phyloP scores from a whole-genome alignment of 2,113 vertebrate species.

The Limanda limanda region DNA sequence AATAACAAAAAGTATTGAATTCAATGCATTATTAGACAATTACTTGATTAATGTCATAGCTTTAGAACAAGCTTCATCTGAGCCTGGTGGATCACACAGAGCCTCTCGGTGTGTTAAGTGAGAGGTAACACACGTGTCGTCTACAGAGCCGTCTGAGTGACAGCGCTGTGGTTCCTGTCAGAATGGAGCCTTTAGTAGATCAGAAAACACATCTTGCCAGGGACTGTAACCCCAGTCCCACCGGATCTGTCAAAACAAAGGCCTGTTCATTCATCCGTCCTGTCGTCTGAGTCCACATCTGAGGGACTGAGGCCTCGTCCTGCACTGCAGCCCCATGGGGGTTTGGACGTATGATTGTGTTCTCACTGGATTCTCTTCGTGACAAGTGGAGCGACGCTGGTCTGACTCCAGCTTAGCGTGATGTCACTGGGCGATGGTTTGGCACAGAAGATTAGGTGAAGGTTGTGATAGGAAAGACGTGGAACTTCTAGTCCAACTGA shows the following conservation, averaged over 20 bases:
- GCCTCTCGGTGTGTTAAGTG: slow-evolving; percentile 14
- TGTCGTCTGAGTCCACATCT: slow-evolving; percentile 65
- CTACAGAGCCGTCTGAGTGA: slow-evolving; percentile 31
- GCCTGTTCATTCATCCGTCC: slow-evolving; percentile 64
- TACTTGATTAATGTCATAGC: neutral
- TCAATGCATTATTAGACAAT: neutral
- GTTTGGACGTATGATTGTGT: slow-evolving; percentile 3
- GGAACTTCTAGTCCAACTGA: neutral
- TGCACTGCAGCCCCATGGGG: slow-evolving; percentile 15
- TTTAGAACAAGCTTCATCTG: neutral
- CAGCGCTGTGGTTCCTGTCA: slow-evolving; percentile 29
- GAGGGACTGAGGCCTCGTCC: slow-evolving; percentile 39
- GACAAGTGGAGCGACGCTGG: neutral
- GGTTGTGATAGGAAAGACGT: slow-evolving; percentile 37
- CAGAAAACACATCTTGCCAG: slow-evolving; percentile 44
- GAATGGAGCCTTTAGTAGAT: slow-evolving; percentile 27
- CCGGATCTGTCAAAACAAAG: slow-evolving; percentile 67
- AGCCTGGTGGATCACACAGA: no score
- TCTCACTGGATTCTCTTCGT: slow-evolving; percentile 41
- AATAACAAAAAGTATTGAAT: neutral
- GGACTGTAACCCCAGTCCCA: slow-evolving; percentile 55
- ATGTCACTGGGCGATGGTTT: slow-evolving; percentile 6
- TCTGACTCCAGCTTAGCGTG: neutral
- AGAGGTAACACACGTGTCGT: slow-evolving; percentile 37
- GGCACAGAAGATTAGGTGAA: slow-evolving; percentile 28